These are phyloP conservation scores for Murina feae DNA, from an alignment of 2,113 vertebrate genomes.

Conservation along the genomic window DNA sequence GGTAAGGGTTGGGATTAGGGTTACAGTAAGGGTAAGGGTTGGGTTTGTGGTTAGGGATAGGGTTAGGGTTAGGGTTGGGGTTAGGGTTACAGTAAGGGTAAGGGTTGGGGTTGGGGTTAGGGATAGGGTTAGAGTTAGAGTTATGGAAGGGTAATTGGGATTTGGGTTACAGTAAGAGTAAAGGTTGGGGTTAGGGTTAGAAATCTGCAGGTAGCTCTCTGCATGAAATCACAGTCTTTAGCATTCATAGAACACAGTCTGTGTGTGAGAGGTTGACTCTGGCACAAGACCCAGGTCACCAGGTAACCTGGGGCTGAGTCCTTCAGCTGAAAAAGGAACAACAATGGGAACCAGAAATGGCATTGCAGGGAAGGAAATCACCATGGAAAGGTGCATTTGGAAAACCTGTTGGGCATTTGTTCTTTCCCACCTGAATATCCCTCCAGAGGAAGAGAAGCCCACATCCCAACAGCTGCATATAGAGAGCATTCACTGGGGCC, in stretches of 20 bases:
- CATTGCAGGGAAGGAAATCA: conserved; percentile 58
- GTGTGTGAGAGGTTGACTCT: neutral
- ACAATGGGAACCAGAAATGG: conserved; percentile 43
- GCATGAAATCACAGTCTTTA: neutral
- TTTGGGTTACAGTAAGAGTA: no score
- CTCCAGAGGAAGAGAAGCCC: conserved; percentile 40
- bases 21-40: no score
- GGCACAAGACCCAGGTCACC: neutral
- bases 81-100: no score
- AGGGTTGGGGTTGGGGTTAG: no score
- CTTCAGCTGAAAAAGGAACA: neutral
- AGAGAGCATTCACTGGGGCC: conserved; percentile 43
- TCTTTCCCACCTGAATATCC: conserved; percentile 21
- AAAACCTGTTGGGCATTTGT: conserved; percentile 30
- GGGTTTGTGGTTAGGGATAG: no score
- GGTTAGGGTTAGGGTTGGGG: no score
- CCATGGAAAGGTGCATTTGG: conserved; percentile 40
- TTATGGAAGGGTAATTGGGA: no score
- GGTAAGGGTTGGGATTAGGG: no score
- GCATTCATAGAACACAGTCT: neutral
- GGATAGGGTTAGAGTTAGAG: no score
- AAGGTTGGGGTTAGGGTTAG: neutral
- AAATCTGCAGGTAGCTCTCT: neutral
- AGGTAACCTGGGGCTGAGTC: neutral
- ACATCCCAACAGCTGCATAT: conserved; percentile 50